Conservation (phyloP, 2,888 invertebrate genomes). For the Spodoptera littoralis region DNA sequence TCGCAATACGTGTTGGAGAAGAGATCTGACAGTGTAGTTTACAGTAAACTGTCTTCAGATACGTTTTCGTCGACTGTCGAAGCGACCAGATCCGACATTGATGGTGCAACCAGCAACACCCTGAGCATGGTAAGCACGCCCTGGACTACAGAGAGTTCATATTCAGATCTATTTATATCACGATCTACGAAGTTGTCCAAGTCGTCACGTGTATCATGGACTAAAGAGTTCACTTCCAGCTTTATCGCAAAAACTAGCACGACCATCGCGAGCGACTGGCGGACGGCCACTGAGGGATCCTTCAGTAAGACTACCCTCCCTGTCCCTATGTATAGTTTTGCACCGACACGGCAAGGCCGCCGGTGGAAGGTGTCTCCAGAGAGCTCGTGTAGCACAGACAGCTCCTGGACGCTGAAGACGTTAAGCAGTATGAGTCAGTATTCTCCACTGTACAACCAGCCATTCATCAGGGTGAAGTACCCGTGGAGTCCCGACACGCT, state of each 20-base stretch:
- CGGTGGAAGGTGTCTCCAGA: constrained; percentile 14
- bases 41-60: not conserved
- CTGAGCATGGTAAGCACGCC: constrained; percentile 72
- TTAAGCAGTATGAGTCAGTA: constrained; percentile 58
- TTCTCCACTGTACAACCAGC: constrained; percentile 13
- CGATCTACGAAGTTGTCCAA: not conserved
- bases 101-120: constrained; percentile 57
- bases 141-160: constrained; percentile 60
- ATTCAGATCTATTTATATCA: constrained; percentile 19
- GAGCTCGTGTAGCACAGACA: constrained; percentile 18
- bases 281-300: constrained; percentile 6
- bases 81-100: constrained; percentile 12
- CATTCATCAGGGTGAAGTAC: constrained; percentile 53
- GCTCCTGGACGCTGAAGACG: constrained; percentile 70
- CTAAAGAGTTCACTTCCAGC: not conserved
- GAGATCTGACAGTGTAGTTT: not conserved
- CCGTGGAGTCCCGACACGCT: constrained; percentile 67
- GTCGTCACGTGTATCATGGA: not conserved
- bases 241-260: constrained; percentile 52
- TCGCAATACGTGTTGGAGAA: not conserved
- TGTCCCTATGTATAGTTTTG: constrained; percentile 20
- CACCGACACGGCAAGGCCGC: constrained; percentile 5
- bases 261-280: constrained; percentile 47
- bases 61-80: not conserved
- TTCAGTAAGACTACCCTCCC: constrained; percentile 44